Percentiles rank a stretch among this genome's conserved stretches.
These are phyloP conservation scores for Drosophila mimica DNA, from an alignment of 2,888 invertebrate genomes.

Conservation along the genomic window DNA sequence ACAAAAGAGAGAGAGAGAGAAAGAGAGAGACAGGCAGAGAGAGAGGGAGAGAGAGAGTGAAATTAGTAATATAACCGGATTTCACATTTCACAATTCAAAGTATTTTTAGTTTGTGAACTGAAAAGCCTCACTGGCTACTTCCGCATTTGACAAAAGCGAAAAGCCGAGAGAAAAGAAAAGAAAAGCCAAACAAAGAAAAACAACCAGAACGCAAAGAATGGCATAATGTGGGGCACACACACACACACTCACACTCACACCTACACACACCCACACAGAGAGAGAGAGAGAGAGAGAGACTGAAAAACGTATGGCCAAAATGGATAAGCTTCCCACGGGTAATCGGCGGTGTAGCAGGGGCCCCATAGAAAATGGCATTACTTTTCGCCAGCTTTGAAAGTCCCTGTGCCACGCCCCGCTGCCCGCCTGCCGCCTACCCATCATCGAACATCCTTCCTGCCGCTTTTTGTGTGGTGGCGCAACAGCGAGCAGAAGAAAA, in stretches of 20 bases:
- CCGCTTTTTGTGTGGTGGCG: conserved; percentile 33
- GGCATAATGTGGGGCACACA: conserved; percentile 22
- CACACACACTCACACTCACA: conserved; percentile 3
- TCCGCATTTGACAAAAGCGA: conserved; percentile 64
- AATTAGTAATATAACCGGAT: conserved; percentile 77
- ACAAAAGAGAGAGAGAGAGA: not conserved
- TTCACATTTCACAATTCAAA: conserved; percentile 69
- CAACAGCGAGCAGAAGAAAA: conserved; percentile 23
- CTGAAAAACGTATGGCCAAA: conserved; percentile 74
- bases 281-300: not conserved
- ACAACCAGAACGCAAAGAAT: conserved; percentile 25
- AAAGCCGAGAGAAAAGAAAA: conserved; percentile 59
- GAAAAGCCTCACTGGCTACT: conserved; percentile 51
- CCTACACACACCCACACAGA: not conserved
- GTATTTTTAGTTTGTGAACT: conserved; percentile 50
- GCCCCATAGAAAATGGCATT: conserved; percentile 66
- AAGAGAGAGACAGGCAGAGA: conserved; percentile 13
- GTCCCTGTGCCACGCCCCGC: not conserved
- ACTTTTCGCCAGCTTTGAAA: conserved; percentile 31
- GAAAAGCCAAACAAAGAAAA: conserved; percentile 48
- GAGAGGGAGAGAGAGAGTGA: conserved; percentile 5
- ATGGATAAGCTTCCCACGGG: conserved; percentile 73
- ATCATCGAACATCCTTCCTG: conserved; percentile 49
- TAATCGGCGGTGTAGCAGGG: conserved; percentile 11
- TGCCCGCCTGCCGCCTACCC: conserved; percentile 6